Base-by-base conservation (phyloP, 2,113 vertebrate genomes). In the Hemibagrus wyckioides region DNA sequence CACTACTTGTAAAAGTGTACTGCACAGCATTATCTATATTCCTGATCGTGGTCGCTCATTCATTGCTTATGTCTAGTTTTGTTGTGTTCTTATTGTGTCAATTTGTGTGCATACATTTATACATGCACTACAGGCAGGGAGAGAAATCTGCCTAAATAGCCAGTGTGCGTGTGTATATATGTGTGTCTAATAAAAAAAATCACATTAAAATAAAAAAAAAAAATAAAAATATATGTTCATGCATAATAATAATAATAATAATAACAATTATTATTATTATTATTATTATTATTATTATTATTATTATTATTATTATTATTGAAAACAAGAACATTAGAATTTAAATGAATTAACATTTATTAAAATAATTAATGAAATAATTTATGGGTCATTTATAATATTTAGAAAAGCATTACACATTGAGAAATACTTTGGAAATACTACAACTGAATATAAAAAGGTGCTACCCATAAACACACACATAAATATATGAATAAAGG, bases 1-100 rank as follows among this genome's bases (percentile, higher is more conserved):
- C 23, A 41, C 79, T 59, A 81, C 79, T 81, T 59, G 79, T 81
- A 81, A 81, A 81, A 81, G 21, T 81, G 79, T 81, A 81, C 36
- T 36, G 36, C 79, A 41, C 79, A 81, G 79, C 79, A 81, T 81
- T 81, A 81, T 81, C 33, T 59, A 81, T 81, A 39, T 81, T 54
- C 79, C 33, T 28, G 54, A 81, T 59, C 54, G 59, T 81, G 59
- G 33, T 41, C 54, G 11, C 79, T 81, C 36, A 81, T 81, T 81
- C 79, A 81, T 59, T 81, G 79, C 54, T 81, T 81, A 57, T 59
- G 79, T 81, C 79, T 25, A 41, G 33, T 6, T 81, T 59, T 41
- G 33, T 59, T 59, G 77, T 56, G 33, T 81, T 81, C 11, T 59
- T 59, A 81, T 81, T 81, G 54, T 81, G 79, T 81, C 79, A 81